phyloP scores from a whole-genome alignment of 2,888 invertebrate species.

The Pristionchus maxplancki region DNA sequence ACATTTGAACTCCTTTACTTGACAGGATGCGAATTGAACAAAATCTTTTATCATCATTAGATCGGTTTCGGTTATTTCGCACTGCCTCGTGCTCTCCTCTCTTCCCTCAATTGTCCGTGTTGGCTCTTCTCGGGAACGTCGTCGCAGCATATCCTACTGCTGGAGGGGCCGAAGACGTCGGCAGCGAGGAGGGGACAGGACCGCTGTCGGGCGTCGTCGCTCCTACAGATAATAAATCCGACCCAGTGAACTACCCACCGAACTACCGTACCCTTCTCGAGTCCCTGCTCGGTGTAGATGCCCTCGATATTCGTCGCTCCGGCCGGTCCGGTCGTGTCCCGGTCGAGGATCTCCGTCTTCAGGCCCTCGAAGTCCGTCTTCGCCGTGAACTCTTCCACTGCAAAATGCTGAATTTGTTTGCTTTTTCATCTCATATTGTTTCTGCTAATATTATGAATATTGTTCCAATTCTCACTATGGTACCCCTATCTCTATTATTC shows the following conservation, averaged over 20 bases:
- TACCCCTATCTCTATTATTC: too few relatives aligned
- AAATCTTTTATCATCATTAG: neutral
- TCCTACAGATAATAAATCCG: neutral
- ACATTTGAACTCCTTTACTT: too few relatives aligned
- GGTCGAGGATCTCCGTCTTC: neutral
- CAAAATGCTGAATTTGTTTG: neutral
- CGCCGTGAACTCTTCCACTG: constrained; percentile 8
- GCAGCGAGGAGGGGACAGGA: neutral
- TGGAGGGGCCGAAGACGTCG: neutral
- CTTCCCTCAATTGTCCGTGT: neutral
- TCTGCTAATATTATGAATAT: too few relatives aligned
- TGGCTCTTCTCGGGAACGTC: neutral
- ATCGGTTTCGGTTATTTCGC: constrained; percentile 9
- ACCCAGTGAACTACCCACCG: neutral
- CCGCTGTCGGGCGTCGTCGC: too few relatives aligned
- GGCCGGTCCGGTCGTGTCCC: neutral
- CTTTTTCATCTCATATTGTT: too few relatives aligned
- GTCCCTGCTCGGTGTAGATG: neutral
- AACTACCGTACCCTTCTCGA: neutral
- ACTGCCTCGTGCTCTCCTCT: neutral
- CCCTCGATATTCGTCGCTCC: neutral
- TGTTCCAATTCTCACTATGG: too few relatives aligned
- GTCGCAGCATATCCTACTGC: too few relatives aligned
- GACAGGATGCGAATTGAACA: neutral
- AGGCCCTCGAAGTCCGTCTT: constrained; percentile 23